Conservation (phyloP, 2,888 invertebrate species). For the Pyrocoelia pectoralis region DNA sequence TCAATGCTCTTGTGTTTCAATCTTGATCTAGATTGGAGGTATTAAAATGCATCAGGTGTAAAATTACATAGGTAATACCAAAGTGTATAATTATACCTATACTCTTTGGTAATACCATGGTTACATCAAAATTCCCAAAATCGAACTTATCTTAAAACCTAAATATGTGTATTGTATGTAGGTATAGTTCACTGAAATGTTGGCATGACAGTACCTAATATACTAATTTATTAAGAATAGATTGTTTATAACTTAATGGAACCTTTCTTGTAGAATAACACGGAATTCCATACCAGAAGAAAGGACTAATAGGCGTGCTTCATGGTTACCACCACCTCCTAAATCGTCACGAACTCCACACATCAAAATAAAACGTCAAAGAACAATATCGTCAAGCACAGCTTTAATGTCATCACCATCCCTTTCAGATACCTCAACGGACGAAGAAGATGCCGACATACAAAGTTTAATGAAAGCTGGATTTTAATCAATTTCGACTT, state of each 20-base stretch:
- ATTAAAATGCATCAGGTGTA: too few species aligned
- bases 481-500: constrained; percentile 42
- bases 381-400: constrained; percentile 68
- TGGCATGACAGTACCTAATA: constrained; percentile 8
- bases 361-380: constrained; percentile 68
- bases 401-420: constrained; percentile 72
- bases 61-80: too few species aligned
- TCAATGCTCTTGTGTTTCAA: too few species aligned
- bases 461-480: constrained; percentile 56
- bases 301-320: constrained; percentile 50
- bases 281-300: constrained; percentile 79
- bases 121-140: too few species aligned
- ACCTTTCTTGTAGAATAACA: constrained; percentile 59
- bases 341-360: constrained; percentile 63
- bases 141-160: too few species aligned
- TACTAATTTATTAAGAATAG: too few species aligned
- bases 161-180: too few species aligned
- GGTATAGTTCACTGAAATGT: too few species aligned
- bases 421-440: constrained; percentile 59
- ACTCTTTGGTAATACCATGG: too few species aligned
- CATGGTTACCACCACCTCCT: constrained; percentile 54
- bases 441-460: constrained; percentile 49
- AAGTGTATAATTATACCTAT: too few species aligned
- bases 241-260: neutral
- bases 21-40: too few species aligned